phyloP scores from a whole-genome alignment of 2,797 vertebrate genomes.

The Characodon lateralis region DNA sequence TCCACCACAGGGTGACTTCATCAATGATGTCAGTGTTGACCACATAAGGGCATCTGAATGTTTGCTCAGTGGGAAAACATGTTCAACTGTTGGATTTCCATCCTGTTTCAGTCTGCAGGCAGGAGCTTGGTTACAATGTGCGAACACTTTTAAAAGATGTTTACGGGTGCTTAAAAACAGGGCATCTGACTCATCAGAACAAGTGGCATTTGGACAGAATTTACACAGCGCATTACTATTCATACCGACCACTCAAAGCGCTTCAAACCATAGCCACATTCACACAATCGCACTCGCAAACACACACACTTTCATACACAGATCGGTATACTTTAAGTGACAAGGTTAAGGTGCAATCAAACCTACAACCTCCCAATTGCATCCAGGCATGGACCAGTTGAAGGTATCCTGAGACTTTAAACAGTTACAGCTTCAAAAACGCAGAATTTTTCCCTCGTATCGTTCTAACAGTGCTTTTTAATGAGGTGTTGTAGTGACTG shows the following conservation, averaged over 20 bases:
- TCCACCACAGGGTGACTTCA: constrained; percentile 30
- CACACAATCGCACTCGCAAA: too few relatives aligned
- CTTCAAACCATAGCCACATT: too few relatives aligned
- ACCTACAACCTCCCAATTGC: too few relatives aligned
- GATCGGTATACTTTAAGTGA: too few relatives aligned
- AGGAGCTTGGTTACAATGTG: background rate
- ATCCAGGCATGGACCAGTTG: background rate
- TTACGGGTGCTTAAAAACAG: background rate
- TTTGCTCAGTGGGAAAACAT: constrained; percentile 1
- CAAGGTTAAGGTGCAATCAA: too few relatives aligned
- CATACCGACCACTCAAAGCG: too few relatives aligned
- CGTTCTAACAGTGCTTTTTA: too few relatives aligned
- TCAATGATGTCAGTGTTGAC: constrained; percentile 28
- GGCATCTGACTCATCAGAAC: background rate
- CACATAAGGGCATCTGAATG: constrained; percentile 21
- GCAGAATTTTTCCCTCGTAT: background rate
- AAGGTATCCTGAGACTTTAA: background rate
- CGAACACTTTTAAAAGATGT: too few relatives aligned
- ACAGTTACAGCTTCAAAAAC: too few relatives aligned
- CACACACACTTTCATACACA: too few relatives aligned
- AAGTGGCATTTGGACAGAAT: too few relatives aligned
- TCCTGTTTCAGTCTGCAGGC: constrained; percentile 3
- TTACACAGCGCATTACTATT: too few relatives aligned
- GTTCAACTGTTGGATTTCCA: background rate
- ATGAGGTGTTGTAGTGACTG: background rate